A percentile compares a stretch with the other conserved stretches of the same genome.
Conservation (phyloP, 2,888 invertebrate species). For the Cremastinae sp. region DNA sequence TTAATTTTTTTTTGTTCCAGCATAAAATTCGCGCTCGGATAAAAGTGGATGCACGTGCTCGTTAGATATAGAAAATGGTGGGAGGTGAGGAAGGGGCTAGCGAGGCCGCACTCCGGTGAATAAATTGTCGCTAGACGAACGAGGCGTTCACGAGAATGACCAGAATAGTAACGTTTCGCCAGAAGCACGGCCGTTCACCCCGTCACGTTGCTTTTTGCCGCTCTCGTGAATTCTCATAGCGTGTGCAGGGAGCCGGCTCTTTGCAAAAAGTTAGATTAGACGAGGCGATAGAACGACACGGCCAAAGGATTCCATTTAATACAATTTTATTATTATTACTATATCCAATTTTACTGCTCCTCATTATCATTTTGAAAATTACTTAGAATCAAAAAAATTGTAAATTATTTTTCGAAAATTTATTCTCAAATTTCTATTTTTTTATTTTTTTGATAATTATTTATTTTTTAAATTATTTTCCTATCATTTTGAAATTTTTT, state of each 20-base stretch:
- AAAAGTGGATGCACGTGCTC: slow-evolving; percentile 45
- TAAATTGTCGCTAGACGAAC: slow-evolving; percentile 63
- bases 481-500: too few species aligned
- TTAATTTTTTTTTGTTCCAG: background rate
- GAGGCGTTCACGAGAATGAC: slow-evolving; percentile 57
- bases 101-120: slow-evolving; percentile 46
- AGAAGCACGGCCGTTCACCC: slow-evolving; percentile 61
- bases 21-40: too few species aligned
- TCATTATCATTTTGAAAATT: too few species aligned
- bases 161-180: slow-evolving; percentile 61
- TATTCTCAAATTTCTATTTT: too few species aligned
- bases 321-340: too few species aligned
- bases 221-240: too few species aligned
- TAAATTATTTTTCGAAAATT: too few species aligned
- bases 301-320: too few species aligned
- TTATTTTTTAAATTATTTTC: too few species aligned
- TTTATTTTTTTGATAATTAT: too few species aligned
- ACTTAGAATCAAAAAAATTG: too few species aligned
- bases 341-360: too few species aligned
- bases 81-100: slow-evolving; percentile 46
- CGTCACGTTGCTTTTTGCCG: slow-evolving; percentile 40
- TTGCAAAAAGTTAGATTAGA: slow-evolving; percentile 26
- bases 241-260: background rate
- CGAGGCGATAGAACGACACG: background rate
- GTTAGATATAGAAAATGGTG: slow-evolving; percentile 34